Conservation (phyloP, 2,888 invertebrate genomes). For the Callinectes sapidus region DNA sequence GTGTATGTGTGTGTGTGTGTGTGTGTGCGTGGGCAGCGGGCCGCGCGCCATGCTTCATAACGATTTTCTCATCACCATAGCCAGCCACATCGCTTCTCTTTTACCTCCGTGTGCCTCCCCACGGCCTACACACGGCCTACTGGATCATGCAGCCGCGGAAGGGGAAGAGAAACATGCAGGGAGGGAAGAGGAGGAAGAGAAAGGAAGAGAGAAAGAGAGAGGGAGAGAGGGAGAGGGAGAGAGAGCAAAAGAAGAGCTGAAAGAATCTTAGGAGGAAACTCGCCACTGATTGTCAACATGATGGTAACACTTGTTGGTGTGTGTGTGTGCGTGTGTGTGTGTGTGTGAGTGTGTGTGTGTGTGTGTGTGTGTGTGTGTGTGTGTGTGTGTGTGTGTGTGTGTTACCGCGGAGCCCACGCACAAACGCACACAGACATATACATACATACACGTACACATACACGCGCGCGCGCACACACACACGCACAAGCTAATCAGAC, state of each 20-base stretch:
- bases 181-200: background rate
- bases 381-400: constrained; percentile 44
- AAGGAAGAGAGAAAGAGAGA: background rate
- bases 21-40: constrained; percentile 15
- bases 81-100: constrained; percentile 23
- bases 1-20: background rate
- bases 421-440: background rate
- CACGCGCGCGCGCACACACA: background rate
- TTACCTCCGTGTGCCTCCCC: background rate
- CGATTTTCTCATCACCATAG: constrained; percentile 24
- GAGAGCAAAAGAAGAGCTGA: background rate
- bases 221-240: background rate
- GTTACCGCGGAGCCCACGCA: background rate
- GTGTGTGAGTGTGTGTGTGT: constrained; percentile 37
- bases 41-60: background rate
- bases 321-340: constrained; percentile 44
- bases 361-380: constrained; percentile 44
- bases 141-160: background rate
- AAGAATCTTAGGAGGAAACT: background rate
- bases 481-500: constrained; percentile 17
- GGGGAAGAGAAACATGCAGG: background rate
- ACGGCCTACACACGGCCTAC: background rate
- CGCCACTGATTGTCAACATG: constrained; percentile 4
- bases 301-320: constrained; percentile 37
- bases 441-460: constrained; percentile 19